Base-by-base conservation (phyloP, 2,113 vertebrate genomes). In the Gallinago paraguaiae region DNA sequence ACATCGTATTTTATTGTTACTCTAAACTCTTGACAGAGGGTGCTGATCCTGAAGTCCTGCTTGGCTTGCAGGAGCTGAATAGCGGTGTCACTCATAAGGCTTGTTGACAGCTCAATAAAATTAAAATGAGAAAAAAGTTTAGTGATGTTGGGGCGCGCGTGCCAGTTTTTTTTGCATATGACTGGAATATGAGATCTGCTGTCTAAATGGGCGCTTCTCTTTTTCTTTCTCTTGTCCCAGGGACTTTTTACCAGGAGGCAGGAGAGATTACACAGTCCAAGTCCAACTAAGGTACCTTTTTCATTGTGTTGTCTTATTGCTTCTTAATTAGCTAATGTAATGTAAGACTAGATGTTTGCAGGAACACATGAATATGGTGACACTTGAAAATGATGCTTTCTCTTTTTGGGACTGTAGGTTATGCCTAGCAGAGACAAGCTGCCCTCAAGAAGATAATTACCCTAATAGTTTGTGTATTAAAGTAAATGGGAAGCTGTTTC, bases 401-500 rank as follows among this genome's bases (percentile, higher is more conserved):
- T 76, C 56, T 96, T 68, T 96, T 75, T 45, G 3, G 65, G 37
- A 51, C 56, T 94, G 22, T 65, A 99, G 99, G 97, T 99, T 99
- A 95, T 99, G 99, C 94, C 97, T 99, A 83, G 99, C 99, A 82
- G 99, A 99, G 96, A 99, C 99, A 11, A 99, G 99, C 97, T 99
- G 99, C 92, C 98, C 98, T 95, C 99, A 99, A 97, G 99, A 99
- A 97, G 99, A 99, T 96, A 99, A 99, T 95, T 99, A 99, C 85
- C 99, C 99, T 14, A 99, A 98, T 97, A 99, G 98, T 97, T 97
- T 99, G 33, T 99, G 99, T 94, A 99, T 99, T 97, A 99, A 99
- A 98, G 99, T 99, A 75, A 99, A 99, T 63, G 99, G 99, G 57
- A 99, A 99, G 86, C 98, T 99, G 33, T 99, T 99, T 95, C 99